Base-by-base conservation (phyloP, 1,140 invertebrate species). In the Brachystomella parvula region DNA sequence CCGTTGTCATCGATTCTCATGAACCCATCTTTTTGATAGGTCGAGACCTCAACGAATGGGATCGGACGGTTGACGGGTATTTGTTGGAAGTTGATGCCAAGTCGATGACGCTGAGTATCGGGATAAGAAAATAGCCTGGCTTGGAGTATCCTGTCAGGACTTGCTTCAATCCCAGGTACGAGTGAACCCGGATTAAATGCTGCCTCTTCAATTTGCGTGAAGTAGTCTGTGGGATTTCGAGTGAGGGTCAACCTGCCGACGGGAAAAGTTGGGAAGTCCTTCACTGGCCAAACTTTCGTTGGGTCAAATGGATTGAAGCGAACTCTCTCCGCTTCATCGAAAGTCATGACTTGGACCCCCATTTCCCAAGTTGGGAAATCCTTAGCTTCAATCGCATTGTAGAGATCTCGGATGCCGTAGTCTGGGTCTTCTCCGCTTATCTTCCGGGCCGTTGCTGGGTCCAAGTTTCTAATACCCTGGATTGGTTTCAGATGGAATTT, bases 41-140 rank as follows among this genome's bases (percentile, higher is more conserved):
- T 94, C 2, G 77, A 76, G 9, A 73, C 61, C 3, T 75, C 68
- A 62, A 53, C 77, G 32, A 76, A 76, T 26, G 79, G 76, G 73
- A 86, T 92, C 0, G 95, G 92, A 74, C 92, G 93, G 77, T 98
- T 98, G 17, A 98, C 91, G 3, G 94, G 89, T 33, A 98, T 82
- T 77, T 97, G 92, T 47, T 89, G 81, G 78, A 89, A 94, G 77
- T 98, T 98, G 0, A 89, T 82, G 33, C 96, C 96, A 53, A 98
- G 81, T 30, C 95, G 86, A 79, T 97, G 88, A 66, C 92, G 84
- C 74, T 97, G 94, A 6, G 96, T 95, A 78, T 99, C 96, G 3
- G 84, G 84, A 78, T 99, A 99, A 12, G 93, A 85, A 77, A 96
- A 97, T 3, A 98, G 79, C 70, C 96, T 87, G 35, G 91, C 94